These are phyloP conservation scores for Sminthurinus signatus DNA, from an alignment of 1,140 invertebrate genomes.

Conservation along the genomic window DNA sequence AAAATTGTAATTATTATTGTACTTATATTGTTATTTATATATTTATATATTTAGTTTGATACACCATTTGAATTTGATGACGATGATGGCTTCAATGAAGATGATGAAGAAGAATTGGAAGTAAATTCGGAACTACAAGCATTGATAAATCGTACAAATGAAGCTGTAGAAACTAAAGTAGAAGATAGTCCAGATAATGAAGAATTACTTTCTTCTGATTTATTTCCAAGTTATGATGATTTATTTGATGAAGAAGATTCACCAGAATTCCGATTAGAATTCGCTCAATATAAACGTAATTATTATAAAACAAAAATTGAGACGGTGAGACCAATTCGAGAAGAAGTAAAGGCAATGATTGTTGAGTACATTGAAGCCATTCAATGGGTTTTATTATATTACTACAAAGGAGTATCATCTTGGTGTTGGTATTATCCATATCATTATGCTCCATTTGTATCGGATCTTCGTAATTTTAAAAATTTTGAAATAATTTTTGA, in stretches of 20 bases:
- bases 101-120: constrained; percentile 41
- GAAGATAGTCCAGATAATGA: not conserved
- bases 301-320: constrained; percentile 90
- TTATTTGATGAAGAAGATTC: constrained; percentile 47
- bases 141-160: constrained; percentile 32
- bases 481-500: constrained; percentile 56
- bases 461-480: constrained; percentile 76
- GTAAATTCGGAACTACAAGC: constrained; percentile 26
- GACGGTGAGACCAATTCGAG: constrained; percentile 67
- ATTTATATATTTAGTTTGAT: constrained; percentile 45
- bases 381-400: constrained; percentile 95
- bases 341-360: constrained; percentile 71
- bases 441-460: constrained; percentile 93
- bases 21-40: too few relatives aligned
- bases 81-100: constrained; percentile 43
- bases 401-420: constrained; percentile 90
- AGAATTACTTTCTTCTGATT: constrained; percentile 9
- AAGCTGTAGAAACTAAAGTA: constrained; percentile 22
- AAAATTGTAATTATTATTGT: too few relatives aligned
- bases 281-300: constrained; percentile 75
- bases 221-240: constrained; percentile 51
- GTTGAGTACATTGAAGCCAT: constrained; percentile 83
- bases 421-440: constrained; percentile 98
- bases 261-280: constrained; percentile 54
- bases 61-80: constrained; percentile 55